Evolutionary conservation across 2,113 vertebrate species (phyloP).

Genomic region (Varanus komodoensis): DNA sequence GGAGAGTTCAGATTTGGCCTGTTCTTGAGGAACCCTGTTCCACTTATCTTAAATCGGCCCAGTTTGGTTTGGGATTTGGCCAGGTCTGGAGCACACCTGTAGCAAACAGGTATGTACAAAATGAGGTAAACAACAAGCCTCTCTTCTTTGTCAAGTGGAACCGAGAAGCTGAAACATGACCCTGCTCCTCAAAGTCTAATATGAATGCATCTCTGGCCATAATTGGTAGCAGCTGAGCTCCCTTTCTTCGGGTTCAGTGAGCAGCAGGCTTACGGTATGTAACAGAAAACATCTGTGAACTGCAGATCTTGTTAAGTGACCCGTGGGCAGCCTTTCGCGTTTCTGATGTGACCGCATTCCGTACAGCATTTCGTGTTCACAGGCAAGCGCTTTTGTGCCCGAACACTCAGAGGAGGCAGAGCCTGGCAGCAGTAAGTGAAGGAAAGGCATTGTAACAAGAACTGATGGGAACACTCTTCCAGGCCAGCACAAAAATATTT

Average conservation of each 20-base stretch:
- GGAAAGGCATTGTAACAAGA: background rate
- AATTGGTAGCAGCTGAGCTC: slow-evolving; percentile 61
- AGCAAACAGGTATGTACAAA: fast-evolving
- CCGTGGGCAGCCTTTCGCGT: slow-evolving; percentile 16
- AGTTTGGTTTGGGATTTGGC: background rate
- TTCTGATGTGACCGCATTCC: slow-evolving; percentile 40
- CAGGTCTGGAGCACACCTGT: background rate
- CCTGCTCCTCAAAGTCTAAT: slow-evolving; percentile 21
- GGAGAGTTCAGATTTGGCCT: too few species aligned
- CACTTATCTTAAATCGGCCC: too few species aligned
- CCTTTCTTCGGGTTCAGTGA: background rate
- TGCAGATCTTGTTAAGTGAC: slow-evolving; percentile 44
- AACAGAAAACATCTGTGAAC: slow-evolving; percentile 64
- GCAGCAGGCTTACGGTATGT: slow-evolving; percentile 33
- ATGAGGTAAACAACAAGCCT: fast-evolving
- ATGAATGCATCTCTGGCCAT: slow-evolving; percentile 12
- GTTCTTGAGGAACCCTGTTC: too few species aligned
- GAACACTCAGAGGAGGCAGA: background rate
- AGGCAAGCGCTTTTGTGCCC: background rate
- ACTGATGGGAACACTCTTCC: background rate
- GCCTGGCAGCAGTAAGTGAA: background rate
- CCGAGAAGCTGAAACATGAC: slow-evolving; percentile 20
- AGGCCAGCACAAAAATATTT: background rate
- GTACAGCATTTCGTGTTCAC: background rate
- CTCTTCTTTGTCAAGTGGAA: background rate